A percentile compares a stretch with the other conserved stretches of the same genome.
These are phyloP conservation scores for Arrhamphus sclerolepis DNA, from an alignment of 2,797 vertebrate species.

Conservation along the genomic window DNA sequence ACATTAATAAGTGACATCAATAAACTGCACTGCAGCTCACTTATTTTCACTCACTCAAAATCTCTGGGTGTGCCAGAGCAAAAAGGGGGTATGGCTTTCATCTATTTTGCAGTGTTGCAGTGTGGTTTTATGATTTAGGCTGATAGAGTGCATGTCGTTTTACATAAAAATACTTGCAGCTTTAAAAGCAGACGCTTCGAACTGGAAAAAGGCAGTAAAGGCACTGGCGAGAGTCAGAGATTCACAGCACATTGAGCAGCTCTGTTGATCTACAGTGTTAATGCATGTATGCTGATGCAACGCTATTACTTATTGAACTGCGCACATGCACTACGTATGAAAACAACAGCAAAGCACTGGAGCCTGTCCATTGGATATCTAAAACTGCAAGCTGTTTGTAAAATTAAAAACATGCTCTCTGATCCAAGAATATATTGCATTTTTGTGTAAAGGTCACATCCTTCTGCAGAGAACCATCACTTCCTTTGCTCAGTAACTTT, in stretches of 20 bases:
- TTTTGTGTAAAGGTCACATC: slow-evolving; percentile 56
- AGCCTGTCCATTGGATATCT: slow-evolving; percentile 41
- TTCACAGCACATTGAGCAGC: slow-evolving; percentile 55
- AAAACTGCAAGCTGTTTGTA: slow-evolving; percentile 58
- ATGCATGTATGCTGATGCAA: slow-evolving; percentile 53
- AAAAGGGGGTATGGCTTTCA: neutral
- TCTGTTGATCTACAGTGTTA: slow-evolving; percentile 55
- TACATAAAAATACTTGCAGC: slow-evolving; percentile 26
- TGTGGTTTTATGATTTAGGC: slow-evolving; percentile 27
- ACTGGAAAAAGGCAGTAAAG: slow-evolving; percentile 43
- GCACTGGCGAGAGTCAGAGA: slow-evolving; percentile 45
- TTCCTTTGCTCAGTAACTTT: slow-evolving; percentile 23
- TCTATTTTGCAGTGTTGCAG: slow-evolving; percentile 18
- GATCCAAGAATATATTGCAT: slow-evolving; percentile 53
- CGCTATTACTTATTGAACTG: slow-evolving; percentile 74
- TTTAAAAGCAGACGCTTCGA: slow-evolving; percentile 36
- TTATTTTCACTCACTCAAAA: slow-evolving; percentile 6
- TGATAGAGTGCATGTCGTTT: slow-evolving; percentile 33
- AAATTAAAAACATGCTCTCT: slow-evolving; percentile 63
- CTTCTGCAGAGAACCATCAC: slow-evolving; percentile 23
- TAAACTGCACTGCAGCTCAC: slow-evolving; percentile 11
- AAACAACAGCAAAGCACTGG: slow-evolving; percentile 55
- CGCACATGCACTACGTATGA: slow-evolving; percentile 62
- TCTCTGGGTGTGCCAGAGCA: slow-evolving; percentile 2
- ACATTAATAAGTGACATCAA: slow-evolving; percentile 15